Base-by-base conservation (phyloP, 2,113 vertebrate genomes). In the Oryzias curvinotus region DNA sequence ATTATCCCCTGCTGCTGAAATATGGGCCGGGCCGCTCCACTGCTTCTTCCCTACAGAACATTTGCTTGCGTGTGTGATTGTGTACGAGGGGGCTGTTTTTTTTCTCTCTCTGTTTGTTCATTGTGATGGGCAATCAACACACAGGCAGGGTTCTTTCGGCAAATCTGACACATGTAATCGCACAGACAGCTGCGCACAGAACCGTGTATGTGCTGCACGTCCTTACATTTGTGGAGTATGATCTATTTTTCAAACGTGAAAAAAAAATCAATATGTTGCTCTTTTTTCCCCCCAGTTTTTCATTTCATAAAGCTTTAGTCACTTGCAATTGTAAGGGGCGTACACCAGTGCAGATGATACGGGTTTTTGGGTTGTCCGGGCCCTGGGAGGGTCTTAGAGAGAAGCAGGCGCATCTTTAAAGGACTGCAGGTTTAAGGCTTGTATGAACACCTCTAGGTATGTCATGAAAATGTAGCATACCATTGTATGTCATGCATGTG, bases 1-100 rank as follows among this genome's bases (percentile, higher is more conserved):
- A 89, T 90, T 90, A 90, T 90, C 86, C 87, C 88, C 87, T 77
- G 82, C 88, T 85, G 88, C 71, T 90, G 88, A 91, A 90, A 88
- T 88, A 90, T 90, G 87, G 83, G 80, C 81, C 57, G 63, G 78
- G 86, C 88, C 83, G 86, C 86, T 83, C 77, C 88, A 83, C 82
- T 83, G 83, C 83, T 81, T 80, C 84, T 87, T 86, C 75, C 73
- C 71, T 68, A 83, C 85, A 78, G 52, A 77, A 58, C 55, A 65
- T 75, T 65, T 75, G 72, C 67, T 41, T 48, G 62, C 26, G 56
- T 55, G 61, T 52, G 59, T 62, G 75, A 46, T 58, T 68, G 65
- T 71, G 65, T 57, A 63, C 58, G 72, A 57, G 47, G 48, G 70
- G 45, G 14, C 5, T 59, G 36, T 36, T 10, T 42, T 41, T 57